These are phyloP conservation scores for Lordiphosa collinella DNA, from an alignment of 1,140 invertebrate genomes.

Conservation along the genomic window DNA sequence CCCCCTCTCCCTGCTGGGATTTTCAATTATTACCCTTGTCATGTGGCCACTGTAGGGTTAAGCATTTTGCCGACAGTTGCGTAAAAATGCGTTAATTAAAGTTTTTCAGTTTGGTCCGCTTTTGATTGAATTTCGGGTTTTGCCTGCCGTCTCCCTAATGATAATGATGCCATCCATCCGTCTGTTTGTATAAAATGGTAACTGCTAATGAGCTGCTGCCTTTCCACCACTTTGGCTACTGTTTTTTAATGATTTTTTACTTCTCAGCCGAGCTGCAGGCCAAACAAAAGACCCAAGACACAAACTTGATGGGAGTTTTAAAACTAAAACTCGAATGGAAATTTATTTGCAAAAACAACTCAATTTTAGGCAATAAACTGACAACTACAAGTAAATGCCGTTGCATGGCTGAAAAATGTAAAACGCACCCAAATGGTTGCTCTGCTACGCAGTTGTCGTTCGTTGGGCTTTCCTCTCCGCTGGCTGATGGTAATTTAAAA, in stretches of 20 bases:
- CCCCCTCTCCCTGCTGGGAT: constrained; percentile 52
- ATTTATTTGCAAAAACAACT: constrained; percentile 48
- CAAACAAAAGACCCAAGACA: constrained; percentile 37
- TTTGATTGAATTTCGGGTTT: constrained; percentile 13
- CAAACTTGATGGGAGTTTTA: constrained; percentile 30
- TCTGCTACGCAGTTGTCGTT: constrained; percentile 2
- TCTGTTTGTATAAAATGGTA: constrained; percentile 44
- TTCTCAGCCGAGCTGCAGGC: constrained; percentile 21
- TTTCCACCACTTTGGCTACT: constrained; percentile 33
- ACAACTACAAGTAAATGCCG: not conserved
- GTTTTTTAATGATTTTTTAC: constrained; percentile 17
- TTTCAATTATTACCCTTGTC: constrained; percentile 76
- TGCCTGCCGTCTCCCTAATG: constrained; percentile 39
- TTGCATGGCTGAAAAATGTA: not conserved
- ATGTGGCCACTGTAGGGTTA: constrained; percentile 65
- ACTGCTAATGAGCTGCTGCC: constrained; percentile 63
- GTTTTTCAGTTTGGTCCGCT: constrained; percentile 67
- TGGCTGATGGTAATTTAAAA: constrained; percentile 56
- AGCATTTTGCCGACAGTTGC: constrained; percentile 69
- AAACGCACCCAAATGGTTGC: constrained; percentile 7
- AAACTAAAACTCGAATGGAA: not conserved
- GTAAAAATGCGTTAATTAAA: constrained; percentile 77
- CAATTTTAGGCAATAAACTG: constrained; percentile 23
- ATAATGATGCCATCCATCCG: constrained; percentile 40
- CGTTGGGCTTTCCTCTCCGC: not conserved